Percentiles rank a stretch among this genome's conserved stretches.
phyloP scores from a whole-genome alignment of 2,113 vertebrate genomes.

The Prionailurus viverrinus region DNA sequence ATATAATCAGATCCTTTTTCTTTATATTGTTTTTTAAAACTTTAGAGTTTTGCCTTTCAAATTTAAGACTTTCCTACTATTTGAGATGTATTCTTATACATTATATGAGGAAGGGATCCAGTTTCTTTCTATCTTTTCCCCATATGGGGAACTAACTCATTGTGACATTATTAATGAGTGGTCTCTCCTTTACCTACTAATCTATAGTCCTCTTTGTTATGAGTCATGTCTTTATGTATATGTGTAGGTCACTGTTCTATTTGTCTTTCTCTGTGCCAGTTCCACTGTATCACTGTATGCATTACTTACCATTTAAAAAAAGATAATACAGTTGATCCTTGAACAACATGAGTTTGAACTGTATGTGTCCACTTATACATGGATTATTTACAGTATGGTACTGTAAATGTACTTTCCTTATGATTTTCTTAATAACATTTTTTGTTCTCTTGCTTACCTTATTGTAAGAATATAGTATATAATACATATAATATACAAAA shows the following conservation, averaged over 20 bases:
- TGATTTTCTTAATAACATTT: background rate
- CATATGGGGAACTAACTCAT: background rate
- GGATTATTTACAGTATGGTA: background rate
- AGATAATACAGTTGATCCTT: background rate
- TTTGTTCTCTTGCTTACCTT: background rate
- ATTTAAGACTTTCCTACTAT: slow-evolving; percentile 17
- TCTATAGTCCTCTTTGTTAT: background rate
- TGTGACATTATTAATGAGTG: background rate
- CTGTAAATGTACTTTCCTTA: background rate
- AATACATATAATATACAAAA: background rate
- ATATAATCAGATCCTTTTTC: background rate
- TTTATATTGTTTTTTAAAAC: slow-evolving; percentile 1
- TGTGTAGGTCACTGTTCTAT: background rate
- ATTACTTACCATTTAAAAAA: background rate
- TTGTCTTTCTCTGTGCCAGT: background rate
- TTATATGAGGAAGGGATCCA: background rate
- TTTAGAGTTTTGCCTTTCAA: background rate
- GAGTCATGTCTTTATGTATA: background rate
- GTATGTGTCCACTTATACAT: background rate
- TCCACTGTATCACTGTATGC: background rate
- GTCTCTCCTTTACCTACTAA: background rate
- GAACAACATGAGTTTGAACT: background rate
- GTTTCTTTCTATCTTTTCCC: background rate
- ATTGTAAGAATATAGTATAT: background rate
- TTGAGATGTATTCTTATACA: slow-evolving; percentile 41